Percentiles rank a stretch among this genome's conserved stretches.
Evolutionary conservation across 2,113 vertebrate species (phyloP).

Genomic region (Ceuthmochares aereus): DNA sequence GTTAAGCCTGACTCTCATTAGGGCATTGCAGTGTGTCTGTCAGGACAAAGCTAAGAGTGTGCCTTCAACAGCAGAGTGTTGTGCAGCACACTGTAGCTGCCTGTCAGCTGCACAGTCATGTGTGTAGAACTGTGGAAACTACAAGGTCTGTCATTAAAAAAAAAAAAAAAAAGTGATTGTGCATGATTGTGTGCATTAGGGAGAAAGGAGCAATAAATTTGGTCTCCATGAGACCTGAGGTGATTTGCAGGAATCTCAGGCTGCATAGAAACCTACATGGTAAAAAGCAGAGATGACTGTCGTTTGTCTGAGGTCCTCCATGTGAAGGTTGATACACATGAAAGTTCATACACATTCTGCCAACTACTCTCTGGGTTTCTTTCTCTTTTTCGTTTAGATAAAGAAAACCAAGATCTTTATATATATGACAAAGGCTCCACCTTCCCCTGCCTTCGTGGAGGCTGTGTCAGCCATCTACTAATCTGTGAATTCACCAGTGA

Average conservation of each 20-base stretch:
- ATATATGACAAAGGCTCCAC: constrained; percentile 42
- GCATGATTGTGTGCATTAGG: neutral
- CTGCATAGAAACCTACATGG: neutral
- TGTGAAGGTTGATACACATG: neutral
- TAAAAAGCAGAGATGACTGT: neutral
- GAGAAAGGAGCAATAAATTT: neutral
- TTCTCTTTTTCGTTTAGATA: constrained; percentile 11
- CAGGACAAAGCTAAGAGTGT: neutral
- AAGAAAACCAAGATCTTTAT: constrained; percentile 37
- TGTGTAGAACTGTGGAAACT: neutral
- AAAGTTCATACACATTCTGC: neutral
- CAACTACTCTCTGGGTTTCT: neutral
- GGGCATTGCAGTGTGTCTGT: neutral
- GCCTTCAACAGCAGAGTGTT: neutral
- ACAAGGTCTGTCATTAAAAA: neutral
- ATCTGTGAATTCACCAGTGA: constrained; percentile 86
- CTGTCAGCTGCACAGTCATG: neutral
- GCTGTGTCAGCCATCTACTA: constrained; percentile 79
- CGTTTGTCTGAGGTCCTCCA: neutral
- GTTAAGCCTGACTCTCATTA: neutral
- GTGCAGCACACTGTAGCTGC: neutral
- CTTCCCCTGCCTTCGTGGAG: constrained; percentile 77
- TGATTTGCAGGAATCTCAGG: neutral
- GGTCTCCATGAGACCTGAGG: neutral
- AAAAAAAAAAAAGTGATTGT: neutral